Percentiles rank a stretch among this genome's conserved stretches.
These are phyloP conservation scores for Iselma pallidipennis DNA, from an alignment of 2,888 invertebrate species.

Conservation along the genomic window DNA sequence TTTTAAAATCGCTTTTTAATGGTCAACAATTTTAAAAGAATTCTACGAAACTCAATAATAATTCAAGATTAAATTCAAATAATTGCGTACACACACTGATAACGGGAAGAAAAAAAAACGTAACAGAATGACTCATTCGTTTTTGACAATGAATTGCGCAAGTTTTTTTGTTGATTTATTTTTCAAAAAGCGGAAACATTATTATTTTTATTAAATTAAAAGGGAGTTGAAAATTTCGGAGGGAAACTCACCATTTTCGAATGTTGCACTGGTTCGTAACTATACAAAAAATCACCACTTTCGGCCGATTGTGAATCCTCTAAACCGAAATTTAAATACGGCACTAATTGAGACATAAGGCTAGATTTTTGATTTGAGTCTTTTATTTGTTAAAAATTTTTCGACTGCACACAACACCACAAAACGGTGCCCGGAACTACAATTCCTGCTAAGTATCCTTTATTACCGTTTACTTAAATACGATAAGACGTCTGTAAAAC, in stretches of 20 bases:
- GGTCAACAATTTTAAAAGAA: not conserved
- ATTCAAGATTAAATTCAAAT: not conserved
- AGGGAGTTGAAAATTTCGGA: too few species aligned
- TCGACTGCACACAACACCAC: too few species aligned
- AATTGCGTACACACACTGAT: not conserved
- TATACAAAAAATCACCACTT: conserved; percentile 44
- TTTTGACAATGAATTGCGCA: conserved; percentile 34
- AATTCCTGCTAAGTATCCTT: not conserved
- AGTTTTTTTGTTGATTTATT: conserved; percentile 16
- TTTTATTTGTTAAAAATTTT: not conserved
- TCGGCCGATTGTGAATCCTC: conserved; percentile 44
- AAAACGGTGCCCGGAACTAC: not conserved
- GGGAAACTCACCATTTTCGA: conserved; percentile 46
- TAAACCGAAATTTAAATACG: conserved; percentile 55
- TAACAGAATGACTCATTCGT: conserved; percentile 26
- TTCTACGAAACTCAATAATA: not conserved
- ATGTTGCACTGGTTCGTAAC: conserved; percentile 36
- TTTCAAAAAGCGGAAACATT: not conserved
- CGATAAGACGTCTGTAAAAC: conserved; percentile 25
- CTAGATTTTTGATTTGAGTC: conserved; percentile 30
- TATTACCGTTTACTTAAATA: not conserved
- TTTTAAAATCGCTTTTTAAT: not conserved
- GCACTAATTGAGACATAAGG: conserved; percentile 70
- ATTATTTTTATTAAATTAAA: too few species aligned
- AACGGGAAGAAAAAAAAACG: not conserved